Conservation (phyloP, 2,113 vertebrate species). For the Alethe castanea region DNA sequence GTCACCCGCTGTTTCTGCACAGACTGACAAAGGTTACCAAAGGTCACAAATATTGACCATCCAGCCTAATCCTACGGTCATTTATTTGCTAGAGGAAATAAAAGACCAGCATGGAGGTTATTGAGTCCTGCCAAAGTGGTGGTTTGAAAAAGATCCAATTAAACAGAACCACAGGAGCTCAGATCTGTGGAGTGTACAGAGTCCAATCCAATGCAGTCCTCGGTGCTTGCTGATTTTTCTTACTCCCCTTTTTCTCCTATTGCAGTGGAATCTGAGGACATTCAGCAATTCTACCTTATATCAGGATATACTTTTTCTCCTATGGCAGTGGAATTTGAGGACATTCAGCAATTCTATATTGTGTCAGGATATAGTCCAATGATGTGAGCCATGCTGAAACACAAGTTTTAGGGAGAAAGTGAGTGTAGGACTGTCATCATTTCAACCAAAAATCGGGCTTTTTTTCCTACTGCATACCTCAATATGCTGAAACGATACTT, state of each 20-base stretch:
- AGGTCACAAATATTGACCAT: neutral
- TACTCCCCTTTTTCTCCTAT: neutral
- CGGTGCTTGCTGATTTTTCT: neutral
- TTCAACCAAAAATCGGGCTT: rapidly evolving
- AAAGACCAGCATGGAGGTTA: neutral
- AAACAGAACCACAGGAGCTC: neutral
- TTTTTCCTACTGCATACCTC: neutral
- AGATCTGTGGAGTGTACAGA: neutral
- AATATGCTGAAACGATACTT: neutral
- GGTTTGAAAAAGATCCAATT: neutral
- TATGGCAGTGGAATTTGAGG: neutral
- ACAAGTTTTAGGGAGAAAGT: neutral
- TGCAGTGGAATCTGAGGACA: neutral
- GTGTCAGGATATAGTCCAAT: rapidly evolving
- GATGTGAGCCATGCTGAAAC: neutral
- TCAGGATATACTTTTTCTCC: neutral
- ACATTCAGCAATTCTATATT: neutral
- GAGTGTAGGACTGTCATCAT: neutral
- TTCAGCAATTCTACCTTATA: neutral
- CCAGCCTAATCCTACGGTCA: neutral
- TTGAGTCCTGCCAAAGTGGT: neutral
- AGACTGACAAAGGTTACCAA: neutral
- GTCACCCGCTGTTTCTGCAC: rapidly evolving
- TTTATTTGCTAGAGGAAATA: neutral
- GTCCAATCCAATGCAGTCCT: neutral